Percentiles rank a stretch among this genome's conserved stretches.
Evolutionary conservation across 2,888 invertebrate species (phyloP).

Genomic region (Euproctis similis): DNA sequence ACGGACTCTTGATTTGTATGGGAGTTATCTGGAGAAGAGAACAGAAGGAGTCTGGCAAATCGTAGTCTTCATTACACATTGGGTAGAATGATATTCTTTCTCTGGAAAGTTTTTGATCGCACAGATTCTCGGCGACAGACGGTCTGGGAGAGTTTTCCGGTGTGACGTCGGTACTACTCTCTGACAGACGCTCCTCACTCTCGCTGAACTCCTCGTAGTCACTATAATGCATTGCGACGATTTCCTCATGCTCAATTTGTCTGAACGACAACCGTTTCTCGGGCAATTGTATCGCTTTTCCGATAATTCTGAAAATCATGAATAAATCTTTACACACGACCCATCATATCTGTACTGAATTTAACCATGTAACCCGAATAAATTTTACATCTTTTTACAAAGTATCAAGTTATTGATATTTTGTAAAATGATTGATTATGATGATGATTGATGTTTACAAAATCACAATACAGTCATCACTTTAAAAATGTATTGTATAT

Average conservation of each 20-base stretch:
- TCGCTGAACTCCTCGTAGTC: conserved; percentile 62
- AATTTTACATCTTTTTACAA: no score
- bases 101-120: conserved; percentile 38
- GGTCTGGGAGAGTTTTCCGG: conserved; percentile 62
- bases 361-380: no score
- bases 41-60: conserved; percentile 53
- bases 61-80: conserved; percentile 36
- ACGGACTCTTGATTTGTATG: conserved; percentile 54
- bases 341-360: no score
- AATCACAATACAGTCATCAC: no score
- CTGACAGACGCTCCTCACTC: conserved; percentile 59
- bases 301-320: conserved; percentile 52
- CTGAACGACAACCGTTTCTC: conserved; percentile 44
- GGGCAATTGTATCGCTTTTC: conserved; percentile 50
- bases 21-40: conserved; percentile 66
- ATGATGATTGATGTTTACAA: no score
- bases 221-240: conserved; percentile 63
- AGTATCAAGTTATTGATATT: no score
- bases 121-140: conserved; percentile 36
- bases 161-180: conserved; percentile 63
- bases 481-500: no score
- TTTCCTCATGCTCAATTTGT: conserved; percentile 60
- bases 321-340: conserved; percentile 10
- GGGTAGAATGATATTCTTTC: conserved; percentile 43
- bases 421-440: no score